Base-by-base conservation (phyloP, 2,113 vertebrate genomes). In the Uropsilus gracilis region DNA sequence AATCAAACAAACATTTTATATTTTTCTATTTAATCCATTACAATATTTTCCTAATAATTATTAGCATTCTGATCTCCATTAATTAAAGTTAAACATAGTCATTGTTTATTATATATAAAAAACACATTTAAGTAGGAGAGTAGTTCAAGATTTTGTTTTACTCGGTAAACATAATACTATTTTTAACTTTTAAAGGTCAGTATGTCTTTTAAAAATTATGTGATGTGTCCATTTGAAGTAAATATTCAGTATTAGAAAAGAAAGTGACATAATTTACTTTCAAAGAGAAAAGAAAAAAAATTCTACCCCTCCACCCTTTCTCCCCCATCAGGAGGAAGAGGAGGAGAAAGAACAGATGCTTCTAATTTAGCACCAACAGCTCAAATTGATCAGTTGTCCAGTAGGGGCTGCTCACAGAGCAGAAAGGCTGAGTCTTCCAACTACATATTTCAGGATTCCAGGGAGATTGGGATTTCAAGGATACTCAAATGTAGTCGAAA, bases 351-450 rank as follows among this genome's bases (percentile, higher is more conserved):
- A 50, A 50, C 5, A 13, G 6, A 63, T 2, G 0, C 0, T 22
- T 50, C 4, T 7, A 78, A 50, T 72, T n/a, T 63, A n/a, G 32
- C 53, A 55, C 53, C 53, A 50, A 53, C 63, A 30, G 24, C 0
- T 12, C 20, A 34, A 28, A 72, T n/a, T 2, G 1, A 0, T 1
- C 1, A 1, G 0, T 55, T 80, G 83, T 96, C 97, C 97, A 97
- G 98, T 86, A 98, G 97, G 95, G 98, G 97, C 86, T 83, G 97
- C 96, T 89, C 87, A 50, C 4, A 95, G 44, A 97, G 95, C 96
- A 95, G 94, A 34, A 78, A 95, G 95, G 37, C 94, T 92, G 13
- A 20, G 34, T 72, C 66, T 92, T 83, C 63, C 37, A 63, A 57
- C 75, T 8, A 12, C 30, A 2, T 30, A 22, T 46, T 84, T 88